Evolutionary conservation across 2,888 invertebrate genomes (phyloP).

Genomic region (Bellardia pandia): DNA sequence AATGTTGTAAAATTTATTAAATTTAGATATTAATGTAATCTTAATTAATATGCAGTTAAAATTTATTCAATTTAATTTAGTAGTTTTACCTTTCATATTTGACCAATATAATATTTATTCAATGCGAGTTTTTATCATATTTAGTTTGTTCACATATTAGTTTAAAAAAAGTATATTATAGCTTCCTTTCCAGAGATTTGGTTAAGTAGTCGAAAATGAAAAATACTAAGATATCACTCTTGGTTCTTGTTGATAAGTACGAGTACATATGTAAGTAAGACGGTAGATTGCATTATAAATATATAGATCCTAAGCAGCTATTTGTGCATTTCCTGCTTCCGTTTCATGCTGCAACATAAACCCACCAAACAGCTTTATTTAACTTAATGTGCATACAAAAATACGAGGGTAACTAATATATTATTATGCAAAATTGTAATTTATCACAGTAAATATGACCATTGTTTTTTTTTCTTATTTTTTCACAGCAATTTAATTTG

Average conservation of each 20-base stretch:
- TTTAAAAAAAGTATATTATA: slow-evolving; percentile 4
- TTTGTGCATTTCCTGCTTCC: slow-evolving; percentile 82
- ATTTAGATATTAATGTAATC: too few relatives aligned
- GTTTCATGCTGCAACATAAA: slow-evolving; percentile 56
- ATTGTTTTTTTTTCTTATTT: too few relatives aligned
- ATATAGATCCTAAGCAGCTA: slow-evolving; percentile 73
- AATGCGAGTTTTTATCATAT: not conserved
- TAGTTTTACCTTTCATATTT: too few relatives aligned
- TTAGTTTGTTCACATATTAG: not conserved
- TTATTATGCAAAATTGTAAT: too few relatives aligned
- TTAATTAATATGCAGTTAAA: too few relatives aligned
- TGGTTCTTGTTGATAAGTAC: not conserved
- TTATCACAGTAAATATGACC: too few relatives aligned
- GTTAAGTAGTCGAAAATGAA: not conserved
- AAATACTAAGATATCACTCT: not conserved
- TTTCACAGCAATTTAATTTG: too few relatives aligned
- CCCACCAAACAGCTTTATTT: slow-evolving; percentile 49
- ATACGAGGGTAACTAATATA: not conserved
- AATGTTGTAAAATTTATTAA: too few relatives aligned
- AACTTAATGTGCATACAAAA: slow-evolving; percentile 55
- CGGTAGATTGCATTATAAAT: slow-evolving; percentile 7
- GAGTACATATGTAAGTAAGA: not conserved
- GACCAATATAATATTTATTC: too few relatives aligned
- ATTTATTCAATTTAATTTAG: too few relatives aligned
- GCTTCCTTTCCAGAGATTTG: slow-evolving; percentile 1